Percentiles rank a stretch among this genome's conserved stretches.
Conservation (phyloP, 2,797 vertebrate species). For the Gobio occitaniae region DNA sequence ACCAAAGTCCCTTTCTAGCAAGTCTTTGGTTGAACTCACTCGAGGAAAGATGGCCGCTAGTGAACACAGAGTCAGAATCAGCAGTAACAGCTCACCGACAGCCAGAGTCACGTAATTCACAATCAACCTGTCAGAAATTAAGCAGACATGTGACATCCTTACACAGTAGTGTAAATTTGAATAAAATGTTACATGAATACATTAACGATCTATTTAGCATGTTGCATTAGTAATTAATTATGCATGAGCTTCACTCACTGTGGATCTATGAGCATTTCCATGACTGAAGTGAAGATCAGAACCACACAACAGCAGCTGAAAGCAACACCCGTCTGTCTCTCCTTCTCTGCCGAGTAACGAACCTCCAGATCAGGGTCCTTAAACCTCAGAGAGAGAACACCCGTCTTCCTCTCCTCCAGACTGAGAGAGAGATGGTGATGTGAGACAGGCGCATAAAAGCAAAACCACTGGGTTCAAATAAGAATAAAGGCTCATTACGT, state of each 20-base stretch:
- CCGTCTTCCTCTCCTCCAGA: slow-evolving; percentile 85
- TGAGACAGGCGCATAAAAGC: slow-evolving; percentile 2
- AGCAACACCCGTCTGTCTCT: slow-evolving; percentile 89
- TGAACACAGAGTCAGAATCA: slow-evolving; percentile 89
- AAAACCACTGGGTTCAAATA: neutral
- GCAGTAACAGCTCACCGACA: slow-evolving; percentile 87
- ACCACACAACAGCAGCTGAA: slow-evolving; percentile 91
- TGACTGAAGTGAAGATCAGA: slow-evolving; percentile 86
- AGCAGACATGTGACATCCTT: slow-evolving; percentile 8
- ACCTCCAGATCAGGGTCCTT: slow-evolving; percentile 86
- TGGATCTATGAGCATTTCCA: slow-evolving; percentile 90
- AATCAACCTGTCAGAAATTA: slow-evolving; percentile 77
- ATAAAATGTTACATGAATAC: neutral
- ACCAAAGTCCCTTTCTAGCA: neutral
- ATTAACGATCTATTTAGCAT: neutral
- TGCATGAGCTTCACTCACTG: slow-evolving; percentile 72
- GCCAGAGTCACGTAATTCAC: slow-evolving; percentile 92
- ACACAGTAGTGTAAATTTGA: neutral
- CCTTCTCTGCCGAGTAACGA: slow-evolving; percentile 91
- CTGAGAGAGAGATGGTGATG: slow-evolving; percentile 67
- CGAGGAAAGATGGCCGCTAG: slow-evolving; percentile 90
- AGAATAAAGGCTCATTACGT: slow-evolving; percentile 77
- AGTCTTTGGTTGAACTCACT: slow-evolving; percentile 68
- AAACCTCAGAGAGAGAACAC: slow-evolving; percentile 84
- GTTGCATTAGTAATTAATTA: neutral